Conservation (phyloP, 2,797 vertebrate genomes). For the Helostoma temminkii region DNA sequence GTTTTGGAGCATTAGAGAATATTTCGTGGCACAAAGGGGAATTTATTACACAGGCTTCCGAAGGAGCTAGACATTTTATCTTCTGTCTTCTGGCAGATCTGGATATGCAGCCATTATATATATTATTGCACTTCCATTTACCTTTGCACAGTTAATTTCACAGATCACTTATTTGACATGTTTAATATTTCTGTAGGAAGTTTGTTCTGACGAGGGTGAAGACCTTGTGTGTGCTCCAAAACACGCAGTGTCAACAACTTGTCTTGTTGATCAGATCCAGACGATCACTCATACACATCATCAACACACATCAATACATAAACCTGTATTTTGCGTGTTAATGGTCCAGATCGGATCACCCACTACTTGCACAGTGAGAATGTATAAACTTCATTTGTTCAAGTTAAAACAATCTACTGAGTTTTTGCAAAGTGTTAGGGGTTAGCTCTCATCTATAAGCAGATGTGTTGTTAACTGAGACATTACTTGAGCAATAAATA, state of each 20-base stretch:
- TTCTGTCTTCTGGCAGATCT: constrained; percentile 19
- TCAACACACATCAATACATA: too few relatives aligned
- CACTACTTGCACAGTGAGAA: background rate
- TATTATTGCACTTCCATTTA: constrained; percentile 22
- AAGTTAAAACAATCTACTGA: background rate
- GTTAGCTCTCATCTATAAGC: constrained; percentile 15
- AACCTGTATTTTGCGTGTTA: too few relatives aligned
- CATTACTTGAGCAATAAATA: constrained; percentile 41
- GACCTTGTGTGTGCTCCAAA: background rate
- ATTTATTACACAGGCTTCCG: constrained; percentile 40
- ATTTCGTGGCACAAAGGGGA: constrained; percentile 37
- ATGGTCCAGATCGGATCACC: background rate
- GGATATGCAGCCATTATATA: constrained; percentile 4
- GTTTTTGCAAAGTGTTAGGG: background rate
- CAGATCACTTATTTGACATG: constrained; percentile 19
- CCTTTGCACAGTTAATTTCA: constrained; percentile 26
- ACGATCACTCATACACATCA: too few relatives aligned
- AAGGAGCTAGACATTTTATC: constrained; percentile 31
- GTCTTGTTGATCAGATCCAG: too few relatives aligned
- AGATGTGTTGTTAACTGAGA: constrained; percentile 44
- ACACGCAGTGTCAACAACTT: background rate
- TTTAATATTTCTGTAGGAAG: constrained; percentile 15
- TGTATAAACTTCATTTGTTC: background rate
- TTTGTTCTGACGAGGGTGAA: background rate
- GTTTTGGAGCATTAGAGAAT: constrained; percentile 46